Evolutionary conservation across 2,888 invertebrate genomes (phyloP), one percentile per base, ranked within the genome.

Genomic region (Arctia plantaginis): DNA sequence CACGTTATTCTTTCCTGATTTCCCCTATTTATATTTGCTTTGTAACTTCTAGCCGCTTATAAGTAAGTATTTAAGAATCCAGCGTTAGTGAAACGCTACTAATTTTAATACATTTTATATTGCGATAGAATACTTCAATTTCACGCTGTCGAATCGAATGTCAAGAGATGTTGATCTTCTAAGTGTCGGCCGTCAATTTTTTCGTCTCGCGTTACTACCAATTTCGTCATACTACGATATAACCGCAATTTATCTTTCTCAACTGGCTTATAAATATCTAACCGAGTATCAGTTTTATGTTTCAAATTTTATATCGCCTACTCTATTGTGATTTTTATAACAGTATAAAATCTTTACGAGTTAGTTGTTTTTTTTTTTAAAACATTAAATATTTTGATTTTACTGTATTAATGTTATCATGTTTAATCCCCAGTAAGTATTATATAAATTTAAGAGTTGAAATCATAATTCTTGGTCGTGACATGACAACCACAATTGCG

Each of bases 61-160:
- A 20, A 35, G 66, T 47, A 62, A 65, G 39, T n/a, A 78, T 76
- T 73, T 72, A 75, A 51, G 66, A 78, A 83, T 71, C 74, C 68
- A 78, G 84, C 81, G 79, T 78, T 70, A 65, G 23, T 39, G 73
- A 74, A 66, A 72, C 68, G 39, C 12, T 70, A 76, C 66, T 78
- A 81, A 85, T 82, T 85, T 84, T 83, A 77, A 77, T 75, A 76
- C 69, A 72, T 78, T 76, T 83, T 78, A 80, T 76, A 76, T 71
- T 74, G 76, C 69, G 47, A 44, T 72, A 71, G 76, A 78, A 77
- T 82, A 85, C 80, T 87, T 87, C 87, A 90, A 91, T 91, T 92
- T 92, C 88, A 91, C 90, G 90, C 88, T 87, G 90, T 90, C 90
- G 84, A 86, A 86, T 87, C 85, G 79, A 84, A 86, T 87, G 83